phyloP scores from a whole-genome alignment of 1,140 invertebrate species.

The Cataglyphis hispanica region DNA sequence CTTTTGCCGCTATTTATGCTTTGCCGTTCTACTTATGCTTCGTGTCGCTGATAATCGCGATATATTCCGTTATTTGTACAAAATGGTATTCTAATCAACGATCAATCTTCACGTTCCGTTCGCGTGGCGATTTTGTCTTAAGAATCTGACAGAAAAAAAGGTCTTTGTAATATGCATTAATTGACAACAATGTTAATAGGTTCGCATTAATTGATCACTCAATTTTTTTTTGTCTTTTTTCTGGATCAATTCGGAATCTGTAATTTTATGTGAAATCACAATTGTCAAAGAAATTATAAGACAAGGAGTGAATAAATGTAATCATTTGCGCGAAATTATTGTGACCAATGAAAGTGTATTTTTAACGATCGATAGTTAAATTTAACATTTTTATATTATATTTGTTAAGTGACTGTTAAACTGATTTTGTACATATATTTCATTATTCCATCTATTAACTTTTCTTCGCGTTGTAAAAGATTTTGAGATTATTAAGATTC shows the following conservation, averaged over 20 bases:
- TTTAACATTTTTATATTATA: background rate
- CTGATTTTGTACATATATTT: background rate
- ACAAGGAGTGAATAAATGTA: slow-evolving; percentile 3
- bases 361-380: background rate
- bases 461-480: background rate
- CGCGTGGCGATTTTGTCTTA: background rate
- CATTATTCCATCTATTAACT: background rate
- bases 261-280: slow-evolving; percentile 13
- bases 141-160: background rate
- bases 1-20: slow-evolving; percentile 21
- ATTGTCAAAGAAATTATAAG: background rate
- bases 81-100: slow-evolving; percentile 11
- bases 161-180: background rate
- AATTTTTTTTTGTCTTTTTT: background rate
- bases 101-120: background rate
- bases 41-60: slow-evolving; percentile 28
- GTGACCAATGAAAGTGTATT: background rate
- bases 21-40: background rate
- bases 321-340: background rate
- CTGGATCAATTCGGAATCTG: background rate
- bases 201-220: background rate
- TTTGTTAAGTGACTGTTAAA: background rate
- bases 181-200: background rate
- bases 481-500: slow-evolving; percentile 34
- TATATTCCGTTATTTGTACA: background rate